Percentiles rank a stretch among this genome's conserved stretches.
These are phyloP conservation scores for Zoanthus solanderi DNA, from an alignment of 92 coral and sea anemone genomes.

Conservation along the genomic window DNA sequence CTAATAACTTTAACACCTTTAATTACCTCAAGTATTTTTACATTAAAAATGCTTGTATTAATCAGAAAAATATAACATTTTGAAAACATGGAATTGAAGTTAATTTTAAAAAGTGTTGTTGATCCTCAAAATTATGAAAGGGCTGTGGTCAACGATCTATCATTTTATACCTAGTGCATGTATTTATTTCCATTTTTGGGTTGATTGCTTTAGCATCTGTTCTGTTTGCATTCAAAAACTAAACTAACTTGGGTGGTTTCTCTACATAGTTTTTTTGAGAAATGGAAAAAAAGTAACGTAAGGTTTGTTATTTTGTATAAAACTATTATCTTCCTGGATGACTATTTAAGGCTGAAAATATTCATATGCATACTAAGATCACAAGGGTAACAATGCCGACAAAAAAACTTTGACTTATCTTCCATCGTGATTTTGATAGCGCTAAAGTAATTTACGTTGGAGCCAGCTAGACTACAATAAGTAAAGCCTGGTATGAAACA, in stretches of 20 bases:
- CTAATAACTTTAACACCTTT: neutral
- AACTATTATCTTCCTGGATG: no score
- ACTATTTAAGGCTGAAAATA: no score
- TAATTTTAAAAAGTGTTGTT: neutral
- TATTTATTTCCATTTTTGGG: neutral
- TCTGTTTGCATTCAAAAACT: slow-evolving; percentile 4
- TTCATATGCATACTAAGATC: no score
- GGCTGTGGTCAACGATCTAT: no score
- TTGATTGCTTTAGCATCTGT: slow-evolving; percentile 38
- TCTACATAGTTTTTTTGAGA: neutral
- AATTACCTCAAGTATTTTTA: neutral
- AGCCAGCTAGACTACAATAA: no score
- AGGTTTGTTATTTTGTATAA: no score
- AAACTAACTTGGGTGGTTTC: slow-evolving; percentile 1
- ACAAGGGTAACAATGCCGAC: no score
- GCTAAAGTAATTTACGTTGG: no score
- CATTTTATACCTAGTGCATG: neutral
- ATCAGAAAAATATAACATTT: neutral
- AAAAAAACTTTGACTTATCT: no score
- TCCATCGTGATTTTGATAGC: no score
- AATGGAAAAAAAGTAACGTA: no score
- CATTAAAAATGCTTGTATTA: neutral
- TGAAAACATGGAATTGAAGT: neutral
- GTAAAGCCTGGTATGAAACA: no score
- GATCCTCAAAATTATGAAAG: neutral